Evolutionary conservation across 1,140 invertebrate genomes (phyloP), one percentile per base, ranked within the genome.

Genomic region (Periplaneta americana): DNA sequence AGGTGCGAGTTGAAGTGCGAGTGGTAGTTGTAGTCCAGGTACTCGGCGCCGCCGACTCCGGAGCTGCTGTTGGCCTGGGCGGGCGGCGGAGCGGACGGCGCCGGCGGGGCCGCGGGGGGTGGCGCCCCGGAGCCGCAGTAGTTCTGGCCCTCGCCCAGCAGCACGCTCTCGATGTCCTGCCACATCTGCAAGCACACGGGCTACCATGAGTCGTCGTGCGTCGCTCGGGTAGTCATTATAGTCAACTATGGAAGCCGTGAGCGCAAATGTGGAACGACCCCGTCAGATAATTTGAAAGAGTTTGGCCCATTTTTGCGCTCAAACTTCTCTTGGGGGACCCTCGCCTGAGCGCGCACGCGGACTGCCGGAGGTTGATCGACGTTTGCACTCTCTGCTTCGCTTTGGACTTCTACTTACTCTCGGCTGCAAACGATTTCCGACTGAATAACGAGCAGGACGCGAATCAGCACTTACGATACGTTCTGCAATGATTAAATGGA

Each of bases 101-200:
- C 10, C n/a, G 75, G 75, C 79, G n/a, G 78, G 22, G 37, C 22
- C 77, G 34, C 31, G 75, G 37, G 18, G 18, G 3, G 22, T 48
- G 48, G 75, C n/a, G 33, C 57, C n/a, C 37, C 74, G 35, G 57
- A 48, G 34, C 80, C 78, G 18, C 75, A 48, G 33, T 80, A 79
- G 31, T 83, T 78, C 75, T 86, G 82, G 75, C 86, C 87, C 80
- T 91, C 89, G 15, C 87, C 88, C 82, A 89, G 83, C 48, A 90
- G 85, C 37, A 89, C 86, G 81, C 87, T 88, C 84, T 90, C 89
- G 66, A 90, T 89, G 82, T 90, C 89, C 84, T 90, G 89, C 89
- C 89, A 90, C 87, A 90, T 90, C 88, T 90, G 84, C n/a, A 86
- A 86, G 78, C 83, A 83, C 83, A 80, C 48, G 48, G 18, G 48